phyloP scores from a whole-genome alignment of 2,888 invertebrate genomes.

The Latrodectus elegans region DNA sequence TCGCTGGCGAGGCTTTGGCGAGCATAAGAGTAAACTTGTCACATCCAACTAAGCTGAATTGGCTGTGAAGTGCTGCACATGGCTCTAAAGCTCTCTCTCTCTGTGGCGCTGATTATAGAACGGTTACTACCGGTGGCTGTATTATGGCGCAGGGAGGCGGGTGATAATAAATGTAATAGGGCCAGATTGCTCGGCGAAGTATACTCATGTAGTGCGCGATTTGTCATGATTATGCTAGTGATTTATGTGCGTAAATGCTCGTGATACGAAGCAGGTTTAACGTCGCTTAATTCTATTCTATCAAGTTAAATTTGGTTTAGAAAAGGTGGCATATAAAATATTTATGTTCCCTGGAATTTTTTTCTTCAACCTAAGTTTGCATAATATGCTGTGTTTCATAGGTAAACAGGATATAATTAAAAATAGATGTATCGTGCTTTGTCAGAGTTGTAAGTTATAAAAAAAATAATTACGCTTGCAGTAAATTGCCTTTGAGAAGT shows the following conservation, averaged over 20 bases:
- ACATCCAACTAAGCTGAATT: conserved; percentile 57
- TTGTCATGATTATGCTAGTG: conserved; percentile 60
- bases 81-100: conserved; percentile 34
- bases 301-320: conserved; percentile 46
- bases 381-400: neutral
- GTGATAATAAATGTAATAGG: conserved; percentile 53
- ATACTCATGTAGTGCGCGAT: conserved; percentile 47
- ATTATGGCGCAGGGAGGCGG: conserved; percentile 16
- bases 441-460: neutral
- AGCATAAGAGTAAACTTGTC: conserved; percentile 52
- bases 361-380: neutral
- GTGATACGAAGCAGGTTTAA: conserved; percentile 55
- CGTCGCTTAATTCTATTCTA: conserved; percentile 64
- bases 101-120: conserved; percentile 44
- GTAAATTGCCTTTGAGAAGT: neutral
- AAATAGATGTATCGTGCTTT: neutral
- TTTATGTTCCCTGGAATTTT: conserved; percentile 17
- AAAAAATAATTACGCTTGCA: neutral
- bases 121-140: conserved; percentile 22
- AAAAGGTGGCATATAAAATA: conserved; percentile 23
- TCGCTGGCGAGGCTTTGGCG: neutral
- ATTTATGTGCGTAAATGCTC: conserved; percentile 55
- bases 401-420: neutral
- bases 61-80: conserved; percentile 39
- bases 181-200: conserved; percentile 58